Evolutionary conservation across 2,113 vertebrate species (phyloP).

Genomic region (Regulus satrapa): DNA sequence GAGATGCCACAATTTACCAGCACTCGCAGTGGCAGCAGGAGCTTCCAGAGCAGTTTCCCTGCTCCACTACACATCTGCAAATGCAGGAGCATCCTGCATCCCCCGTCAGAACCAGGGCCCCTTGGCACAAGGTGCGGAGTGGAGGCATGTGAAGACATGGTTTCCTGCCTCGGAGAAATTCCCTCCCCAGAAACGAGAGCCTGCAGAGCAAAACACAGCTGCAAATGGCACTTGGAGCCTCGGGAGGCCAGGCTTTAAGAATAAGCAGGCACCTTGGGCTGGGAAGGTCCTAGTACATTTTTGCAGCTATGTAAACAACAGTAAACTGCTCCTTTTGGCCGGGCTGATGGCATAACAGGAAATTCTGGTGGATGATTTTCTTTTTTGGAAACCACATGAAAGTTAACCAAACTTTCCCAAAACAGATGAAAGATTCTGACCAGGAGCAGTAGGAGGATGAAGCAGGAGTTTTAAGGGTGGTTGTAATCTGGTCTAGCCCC

Average conservation of each 20-base stretch:
- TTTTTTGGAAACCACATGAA: constrained; percentile 62
- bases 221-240: constrained; percentile 33
- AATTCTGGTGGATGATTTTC: constrained; percentile 62
- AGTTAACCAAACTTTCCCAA: constrained; percentile 62
- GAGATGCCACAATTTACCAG: background rate
- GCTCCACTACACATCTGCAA: background rate
- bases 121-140: background rate
- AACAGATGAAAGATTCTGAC: constrained; percentile 56
- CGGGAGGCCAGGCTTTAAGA: constrained; percentile 31
- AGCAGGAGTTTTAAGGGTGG: background rate
- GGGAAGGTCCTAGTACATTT: constrained; percentile 51
- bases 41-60: background rate
- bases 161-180: constrained; percentile 49
- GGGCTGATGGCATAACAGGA: constrained; percentile 60
- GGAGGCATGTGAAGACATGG: constrained; percentile 5
- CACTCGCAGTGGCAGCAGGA: background rate
- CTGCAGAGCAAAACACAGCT: constrained; percentile 58
- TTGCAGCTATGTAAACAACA: constrained; percentile 67
- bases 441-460: constrained; percentile 7
- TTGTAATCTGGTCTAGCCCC: background rate
- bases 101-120: background rate
- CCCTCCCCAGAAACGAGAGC: constrained; percentile 41
- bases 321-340: constrained; percentile 52
- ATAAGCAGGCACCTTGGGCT: constrained; percentile 60
- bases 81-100: background rate